Conservation (phyloP, 2,113 vertebrate genomes). For the Cygnus atratus region DNA sequence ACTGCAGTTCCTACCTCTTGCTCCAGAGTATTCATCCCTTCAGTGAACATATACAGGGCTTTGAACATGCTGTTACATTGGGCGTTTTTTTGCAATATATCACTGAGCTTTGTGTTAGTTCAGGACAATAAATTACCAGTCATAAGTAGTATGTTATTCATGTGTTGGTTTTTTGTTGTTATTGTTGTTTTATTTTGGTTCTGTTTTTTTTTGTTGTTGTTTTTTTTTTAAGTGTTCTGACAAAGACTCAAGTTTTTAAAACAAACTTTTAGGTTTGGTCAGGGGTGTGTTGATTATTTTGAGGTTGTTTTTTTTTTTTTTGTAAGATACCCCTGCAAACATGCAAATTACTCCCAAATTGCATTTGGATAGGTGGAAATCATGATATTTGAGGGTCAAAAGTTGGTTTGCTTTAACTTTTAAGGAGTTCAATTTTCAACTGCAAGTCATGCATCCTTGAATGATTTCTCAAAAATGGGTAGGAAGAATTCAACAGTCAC, state of each 20-base stretch:
- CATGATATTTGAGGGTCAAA: not conserved
- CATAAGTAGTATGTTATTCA: accelerated
- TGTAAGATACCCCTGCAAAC: not conserved
- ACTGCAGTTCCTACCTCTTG: too few species aligned
- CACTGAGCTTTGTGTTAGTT: not conserved
- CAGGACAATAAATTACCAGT: not conserved
- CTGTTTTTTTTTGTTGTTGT: not conserved
- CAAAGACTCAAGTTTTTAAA: not conserved
- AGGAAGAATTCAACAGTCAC: not conserved
- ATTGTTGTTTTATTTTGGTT: too few species aligned
- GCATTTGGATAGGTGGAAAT: not conserved
- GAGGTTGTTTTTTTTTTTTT: not conserved
- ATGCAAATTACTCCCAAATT: not conserved
- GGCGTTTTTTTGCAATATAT: not conserved
- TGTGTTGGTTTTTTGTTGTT: not conserved
- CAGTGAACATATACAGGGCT: not conserved
- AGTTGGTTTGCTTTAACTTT: not conserved
- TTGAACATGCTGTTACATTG: not conserved
- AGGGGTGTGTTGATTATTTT: not conserved
- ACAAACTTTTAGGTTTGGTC: not conserved
- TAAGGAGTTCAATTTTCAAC: not conserved
- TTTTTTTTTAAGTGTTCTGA: not conserved
- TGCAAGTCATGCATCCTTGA: not conserved
- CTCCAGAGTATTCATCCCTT: not conserved
- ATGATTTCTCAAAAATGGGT: not conserved